Evolutionary conservation across 2,113 vertebrate genomes (phyloP).

Genomic region (Monopterus albus): DNA sequence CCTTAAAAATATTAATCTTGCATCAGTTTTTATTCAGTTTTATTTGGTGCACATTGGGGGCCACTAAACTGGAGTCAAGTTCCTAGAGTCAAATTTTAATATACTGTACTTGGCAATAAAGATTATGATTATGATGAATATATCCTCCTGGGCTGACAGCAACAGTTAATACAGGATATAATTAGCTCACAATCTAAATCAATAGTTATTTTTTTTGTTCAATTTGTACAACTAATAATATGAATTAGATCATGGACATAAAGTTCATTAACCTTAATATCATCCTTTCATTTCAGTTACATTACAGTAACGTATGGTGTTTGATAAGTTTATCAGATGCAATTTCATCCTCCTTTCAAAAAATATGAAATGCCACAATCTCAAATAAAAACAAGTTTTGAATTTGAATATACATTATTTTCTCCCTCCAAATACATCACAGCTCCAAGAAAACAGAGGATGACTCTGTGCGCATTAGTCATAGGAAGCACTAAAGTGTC

Average conservation of each 20-base stretch:
- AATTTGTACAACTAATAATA: not conserved
- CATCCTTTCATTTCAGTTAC: not conserved
- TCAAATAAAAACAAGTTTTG: conserved; percentile 3
- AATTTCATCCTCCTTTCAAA: not conserved
- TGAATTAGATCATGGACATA: not conserved
- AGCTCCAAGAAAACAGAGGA: conserved; percentile 14
- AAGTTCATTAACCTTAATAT: not conserved
- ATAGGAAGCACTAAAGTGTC: not conserved
- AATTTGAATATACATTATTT: conserved; percentile 7
- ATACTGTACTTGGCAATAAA: no score
- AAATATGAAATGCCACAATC: not conserved
- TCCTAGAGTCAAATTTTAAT: no score
- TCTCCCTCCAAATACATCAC: conserved; percentile 3
- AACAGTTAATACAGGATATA: not conserved
- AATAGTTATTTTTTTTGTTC: not conserved
- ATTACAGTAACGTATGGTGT: not conserved
- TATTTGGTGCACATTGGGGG: no score
- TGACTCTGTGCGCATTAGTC: conserved; percentile 14
- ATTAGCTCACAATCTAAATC: not conserved
- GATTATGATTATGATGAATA: no score
- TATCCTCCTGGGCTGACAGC: no score
- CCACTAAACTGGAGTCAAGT: no score
- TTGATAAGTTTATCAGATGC: not conserved
- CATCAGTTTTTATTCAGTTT: no score
- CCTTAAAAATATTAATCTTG: no score